phyloP scores from a whole-genome alignment of 2,888 invertebrate species.

The Leuctra nigra region DNA sequence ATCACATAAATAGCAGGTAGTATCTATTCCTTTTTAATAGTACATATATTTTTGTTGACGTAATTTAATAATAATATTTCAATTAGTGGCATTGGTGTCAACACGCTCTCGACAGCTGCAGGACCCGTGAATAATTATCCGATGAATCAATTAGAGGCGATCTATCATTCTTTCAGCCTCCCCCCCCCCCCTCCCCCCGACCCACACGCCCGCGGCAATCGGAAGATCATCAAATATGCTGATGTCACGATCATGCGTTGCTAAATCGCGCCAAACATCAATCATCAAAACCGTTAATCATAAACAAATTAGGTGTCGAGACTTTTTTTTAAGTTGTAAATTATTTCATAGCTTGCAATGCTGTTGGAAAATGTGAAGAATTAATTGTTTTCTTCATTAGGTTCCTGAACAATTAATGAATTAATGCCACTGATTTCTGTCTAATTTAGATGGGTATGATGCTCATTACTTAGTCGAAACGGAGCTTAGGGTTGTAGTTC shows the following conservation, averaged over 20 bases:
- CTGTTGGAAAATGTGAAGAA: not conserved
- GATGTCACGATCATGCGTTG: slow-evolving; percentile 26
- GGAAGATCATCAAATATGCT: slow-evolving; percentile 27
- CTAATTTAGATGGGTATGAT: no score
- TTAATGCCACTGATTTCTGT: no score
- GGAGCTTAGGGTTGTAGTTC: no score
- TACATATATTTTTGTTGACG: not conserved
- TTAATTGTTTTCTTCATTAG: no score
- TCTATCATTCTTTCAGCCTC: slow-evolving; percentile 24
- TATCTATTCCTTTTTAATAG: no score
- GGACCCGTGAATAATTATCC: slow-evolving; percentile 20
- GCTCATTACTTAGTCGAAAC: no score
- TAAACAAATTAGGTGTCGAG: slow-evolving; percentile 1
- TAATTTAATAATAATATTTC: slow-evolving; percentile 13
- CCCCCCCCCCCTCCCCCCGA: not conserved
- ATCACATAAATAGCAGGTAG: no score
- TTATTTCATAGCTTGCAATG: not conserved
- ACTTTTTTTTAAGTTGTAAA: not conserved
- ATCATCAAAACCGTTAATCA: slow-evolving; percentile 20
- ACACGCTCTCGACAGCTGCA: not conserved
- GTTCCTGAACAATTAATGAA: no score
- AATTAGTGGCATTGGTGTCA: slow-evolving; percentile 13
- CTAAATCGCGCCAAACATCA: slow-evolving; percentile 18
- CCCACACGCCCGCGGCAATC: slow-evolving; percentile 8
- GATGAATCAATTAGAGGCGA: slow-evolving; percentile 25